A percentile compares a stretch with the other conserved stretches of the same genome.
Evolutionary conservation across 2,888 invertebrate genomes (phyloP).

Genomic region (Leucophenga montana): DNA sequence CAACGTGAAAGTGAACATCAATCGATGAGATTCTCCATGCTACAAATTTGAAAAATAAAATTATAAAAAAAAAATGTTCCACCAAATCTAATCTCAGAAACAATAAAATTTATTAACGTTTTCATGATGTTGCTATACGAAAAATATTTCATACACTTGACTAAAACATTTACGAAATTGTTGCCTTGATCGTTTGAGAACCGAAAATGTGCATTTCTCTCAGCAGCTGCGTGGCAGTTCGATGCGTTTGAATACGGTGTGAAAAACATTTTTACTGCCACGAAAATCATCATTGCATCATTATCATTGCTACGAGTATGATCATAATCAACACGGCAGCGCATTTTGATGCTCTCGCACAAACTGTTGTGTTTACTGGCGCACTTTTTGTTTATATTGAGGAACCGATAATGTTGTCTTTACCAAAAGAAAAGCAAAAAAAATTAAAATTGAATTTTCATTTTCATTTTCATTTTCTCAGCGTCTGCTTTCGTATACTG

Average conservation of each 20-base stretch:
- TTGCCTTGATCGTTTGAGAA: conserved; percentile 20
- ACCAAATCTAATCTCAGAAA: too few species aligned
- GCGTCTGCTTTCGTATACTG: background rate
- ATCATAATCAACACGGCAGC: background rate
- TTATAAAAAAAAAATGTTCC: too few species aligned
- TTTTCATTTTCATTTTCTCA: conserved; percentile 1
- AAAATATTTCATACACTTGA: background rate
- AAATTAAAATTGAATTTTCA: background rate
- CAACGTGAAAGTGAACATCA: conserved; percentile 46
- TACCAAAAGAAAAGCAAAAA: conserved; percentile 30
- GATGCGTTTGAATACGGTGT: background rate
- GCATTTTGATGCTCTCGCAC: conserved; percentile 29
- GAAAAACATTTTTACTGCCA: conserved; percentile 6
- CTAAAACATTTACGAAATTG: background rate
- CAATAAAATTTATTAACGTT: too few species aligned
- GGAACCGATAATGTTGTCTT: background rate
- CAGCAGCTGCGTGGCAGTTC: background rate
- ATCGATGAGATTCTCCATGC: conserved; percentile 18
- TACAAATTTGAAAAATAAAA: too few species aligned
- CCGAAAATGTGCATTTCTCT: background rate
- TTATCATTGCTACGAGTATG: background rate
- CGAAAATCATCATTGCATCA: background rate
- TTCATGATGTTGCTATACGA: too few species aligned
- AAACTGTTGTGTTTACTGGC: conserved; percentile 51
- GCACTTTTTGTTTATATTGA: conserved; percentile 56